Base-by-base conservation (phyloP, 2,113 vertebrate genomes). In the Pachycephala philippinensis region DNA sequence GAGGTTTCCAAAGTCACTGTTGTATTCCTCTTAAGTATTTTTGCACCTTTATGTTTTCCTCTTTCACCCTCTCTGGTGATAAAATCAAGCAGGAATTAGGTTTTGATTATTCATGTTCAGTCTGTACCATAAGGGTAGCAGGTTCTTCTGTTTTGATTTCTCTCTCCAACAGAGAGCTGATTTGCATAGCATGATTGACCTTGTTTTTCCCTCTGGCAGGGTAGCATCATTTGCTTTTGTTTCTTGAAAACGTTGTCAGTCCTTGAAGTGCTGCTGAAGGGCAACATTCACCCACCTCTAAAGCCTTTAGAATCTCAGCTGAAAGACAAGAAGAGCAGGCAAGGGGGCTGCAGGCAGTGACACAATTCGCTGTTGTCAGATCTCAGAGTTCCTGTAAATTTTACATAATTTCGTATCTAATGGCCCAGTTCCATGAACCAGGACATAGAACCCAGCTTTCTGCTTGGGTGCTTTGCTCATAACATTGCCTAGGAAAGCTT, bases 121-220 rank as follows among this genome's bases (percentile, higher is more conserved):
- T 77, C 71, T 84, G 44, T 81, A 40, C 33, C 2, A 17, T 31
- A 69, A 72, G 86, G 49, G 70, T 93, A 75, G 74, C 61, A 65
- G 60, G 53, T 84, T 90, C 59, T 50, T 93, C 57, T 96, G 94
- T 91, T 97, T 86, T 96, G 93, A 96, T 96, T 97, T 95, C 84
- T 88, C 69, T 91, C 90, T 95, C 60, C 68, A 75, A 33, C 79
- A 90, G 74, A 74, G 80, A 91, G 76, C 56, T 92, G 49, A 96
- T 97, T 96, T 94, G 76, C 93, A 93, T 94, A 60, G 90, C 26
- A 10, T 96, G 94, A 95, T 95, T 96, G 96, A 97, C 95, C 96
- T 96, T 96, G 92, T 28, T 94, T 89, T 95, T 92, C 61, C 71
- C 39, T 88, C 54, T 90, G 69, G n/a, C 53, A 89, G 72, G 35